Evolutionary conservation across 92 coral and sea anemone genomes (phyloP).

Genomic region (Epizoanthus scotinus): DNA sequence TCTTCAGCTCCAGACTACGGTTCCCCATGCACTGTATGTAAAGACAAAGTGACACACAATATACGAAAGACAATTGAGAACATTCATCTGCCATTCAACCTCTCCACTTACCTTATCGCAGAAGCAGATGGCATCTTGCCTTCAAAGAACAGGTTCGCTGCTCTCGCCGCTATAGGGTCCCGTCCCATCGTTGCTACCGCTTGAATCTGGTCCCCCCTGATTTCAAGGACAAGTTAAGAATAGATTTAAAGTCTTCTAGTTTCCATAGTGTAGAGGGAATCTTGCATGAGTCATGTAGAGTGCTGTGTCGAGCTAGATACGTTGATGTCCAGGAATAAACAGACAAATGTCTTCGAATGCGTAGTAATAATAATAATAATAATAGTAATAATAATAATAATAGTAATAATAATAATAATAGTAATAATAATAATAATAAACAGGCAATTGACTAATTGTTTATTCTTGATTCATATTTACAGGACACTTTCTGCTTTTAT

Average conservation of each 20-base stretch:
- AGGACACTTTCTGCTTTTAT: conserved; percentile 21
- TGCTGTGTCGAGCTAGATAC: no score
- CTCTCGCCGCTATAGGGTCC: conserved; percentile 87
- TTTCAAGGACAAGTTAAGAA: not conserved
- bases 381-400: no score
- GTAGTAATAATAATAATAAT: no score
- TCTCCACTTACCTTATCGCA: conserved; percentile 43
- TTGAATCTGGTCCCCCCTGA: conserved; percentile 78
- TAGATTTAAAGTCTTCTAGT: not conserved
- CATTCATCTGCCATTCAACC: no score
- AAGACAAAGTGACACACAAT: no score
- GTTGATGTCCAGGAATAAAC: no score
- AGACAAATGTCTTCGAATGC: no score
- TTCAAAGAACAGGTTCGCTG: conserved; percentile 85
- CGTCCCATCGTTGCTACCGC: conserved; percentile 95
- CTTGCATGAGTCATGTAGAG: not conserved
- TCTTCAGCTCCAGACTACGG: no score
- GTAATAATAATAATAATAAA: no score
- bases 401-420: no score
- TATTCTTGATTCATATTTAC: not conserved
- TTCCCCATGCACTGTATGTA: no score
- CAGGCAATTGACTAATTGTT: not conserved
- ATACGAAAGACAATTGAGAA: no score
- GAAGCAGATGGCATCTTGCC: conserved; percentile 79
- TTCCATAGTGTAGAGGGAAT: not conserved